Base-by-base conservation (phyloP, 2,113 vertebrate genomes). In the Saguinus midas region DNA sequence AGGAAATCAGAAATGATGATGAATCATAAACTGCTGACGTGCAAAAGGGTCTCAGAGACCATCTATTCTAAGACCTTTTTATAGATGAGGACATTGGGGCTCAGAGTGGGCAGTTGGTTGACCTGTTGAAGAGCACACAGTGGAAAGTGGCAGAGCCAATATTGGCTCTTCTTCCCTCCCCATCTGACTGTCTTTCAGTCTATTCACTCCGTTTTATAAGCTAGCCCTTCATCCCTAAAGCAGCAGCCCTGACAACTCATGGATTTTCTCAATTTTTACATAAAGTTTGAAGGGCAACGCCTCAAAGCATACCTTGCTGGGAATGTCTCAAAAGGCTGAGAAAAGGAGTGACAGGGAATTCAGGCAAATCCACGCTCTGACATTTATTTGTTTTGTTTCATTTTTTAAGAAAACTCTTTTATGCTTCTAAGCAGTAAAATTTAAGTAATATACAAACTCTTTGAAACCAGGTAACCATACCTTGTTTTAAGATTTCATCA, bases 1-100 rank as follows among this genome's bases (percentile, higher is more conserved):
- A 96, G 64, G 58, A 90, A 88, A 79, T 96, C 91, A 87, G 48
- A 95, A 91, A 81, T 89, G 9, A 87, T 37, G 29, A 87, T 93
- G 66, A 96, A 55, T 95, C 94, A 76, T 84, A 48, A 85, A 68
- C 23, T 58, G 37, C 27, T 90, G 81, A 76, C 81, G 78, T 12
- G 84, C 18, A 1, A 48, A 95, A 57, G 16, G 14, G 64, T 21
- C 57, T 83, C 35, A 14, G 32, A 70, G 72, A 86, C 14, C 32
- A 52, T 95, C 17, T 57, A 82, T 88, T 35, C 64, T 43, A 84
- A 79, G n/a, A 11, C 81, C 6, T 75, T 96, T 87, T 78, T 45
- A 64, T 6, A 88, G 75, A 70, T 11, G 29, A 96, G 37, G 64
- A 91, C 85, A 58, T 18, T 43, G 16, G 72, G 23, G 10, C 48